Evolutionary conservation across 1,140 invertebrate species (phyloP).

Genomic region (Hyphantria cunea): DNA sequence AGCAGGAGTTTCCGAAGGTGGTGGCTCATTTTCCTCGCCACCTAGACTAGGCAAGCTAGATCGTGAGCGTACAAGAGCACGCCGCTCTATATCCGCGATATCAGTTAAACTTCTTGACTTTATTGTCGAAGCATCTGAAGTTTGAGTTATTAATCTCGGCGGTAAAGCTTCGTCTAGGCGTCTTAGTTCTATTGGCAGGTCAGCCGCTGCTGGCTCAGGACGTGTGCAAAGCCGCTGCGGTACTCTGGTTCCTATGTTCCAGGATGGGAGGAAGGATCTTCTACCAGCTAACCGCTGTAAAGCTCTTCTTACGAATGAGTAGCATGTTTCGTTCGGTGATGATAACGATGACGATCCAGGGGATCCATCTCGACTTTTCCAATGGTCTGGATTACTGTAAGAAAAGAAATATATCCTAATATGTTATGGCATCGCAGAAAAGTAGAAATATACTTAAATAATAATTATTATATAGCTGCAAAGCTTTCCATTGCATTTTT

Average conservation of each 20-base stretch:
- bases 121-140: slow-evolving; percentile 82
- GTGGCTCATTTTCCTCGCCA: slow-evolving; percentile 58
- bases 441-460: too few relatives aligned
- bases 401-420: neutral
- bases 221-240: slow-evolving; percentile 77
- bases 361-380: slow-evolving; percentile 83
- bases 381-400: slow-evolving; percentile 59
- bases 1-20: slow-evolving; percentile 49
- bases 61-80: slow-evolving; percentile 87
- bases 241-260: slow-evolving; percentile 84
- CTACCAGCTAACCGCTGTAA: slow-evolving; percentile 92
- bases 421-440: neutral
- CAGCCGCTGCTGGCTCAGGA: slow-evolving; percentile 79
- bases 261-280: slow-evolving; percentile 91
- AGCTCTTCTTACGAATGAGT: slow-evolving; percentile 94
- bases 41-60: slow-evolving; percentile 88
- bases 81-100: slow-evolving; percentile 87
- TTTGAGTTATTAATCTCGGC: slow-evolving; percentile 74
- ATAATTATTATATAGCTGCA: too few relatives aligned
- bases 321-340: slow-evolving; percentile 96
- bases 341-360: slow-evolving; percentile 92
- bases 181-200: slow-evolving; percentile 94
- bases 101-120: slow-evolving; percentile 92
- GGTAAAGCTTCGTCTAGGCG: slow-evolving; percentile 88
- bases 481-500: too few relatives aligned